These are phyloP conservation scores for Ictalurus furcatus DNA, from an alignment of 2,113 vertebrate genomes.

Conservation along the genomic window DNA sequence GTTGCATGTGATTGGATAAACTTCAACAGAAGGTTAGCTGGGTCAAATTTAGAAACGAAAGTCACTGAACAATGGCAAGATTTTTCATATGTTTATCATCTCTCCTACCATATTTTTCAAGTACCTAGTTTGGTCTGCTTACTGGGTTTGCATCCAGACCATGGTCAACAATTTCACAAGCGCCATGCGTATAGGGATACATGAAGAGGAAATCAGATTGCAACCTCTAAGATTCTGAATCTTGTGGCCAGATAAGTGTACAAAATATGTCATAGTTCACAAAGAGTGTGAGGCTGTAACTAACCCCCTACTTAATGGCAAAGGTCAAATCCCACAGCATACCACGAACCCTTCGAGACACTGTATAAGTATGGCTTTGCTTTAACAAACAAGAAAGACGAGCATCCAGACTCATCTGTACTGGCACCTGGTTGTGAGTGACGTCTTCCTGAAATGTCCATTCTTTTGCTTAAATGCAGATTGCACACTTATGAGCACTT, in stretches of 20 bases:
- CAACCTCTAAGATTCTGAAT: background rate
- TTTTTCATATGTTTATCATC: background rate
- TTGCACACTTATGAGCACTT: background rate
- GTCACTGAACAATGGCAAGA: background rate
- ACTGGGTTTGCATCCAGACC: background rate
- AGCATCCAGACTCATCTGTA: background rate
- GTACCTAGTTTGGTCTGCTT: background rate
- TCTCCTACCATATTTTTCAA: background rate
- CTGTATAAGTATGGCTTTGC: background rate
- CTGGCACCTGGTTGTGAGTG: background rate
- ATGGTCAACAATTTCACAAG: background rate
- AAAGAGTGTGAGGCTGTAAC: background rate
- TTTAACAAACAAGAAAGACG: slow-evolving; percentile 62
- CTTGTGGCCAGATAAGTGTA: background rate
- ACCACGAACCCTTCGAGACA: background rate
- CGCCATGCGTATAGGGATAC: background rate
- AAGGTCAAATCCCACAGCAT: background rate
- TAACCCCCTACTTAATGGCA: background rate
- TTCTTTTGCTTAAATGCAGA: background rate
- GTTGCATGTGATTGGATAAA: background rate
- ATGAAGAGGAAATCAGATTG: background rate
- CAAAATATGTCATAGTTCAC: background rate
- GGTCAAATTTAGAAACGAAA: background rate
- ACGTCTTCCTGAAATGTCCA: background rate
- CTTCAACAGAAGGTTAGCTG: background rate